Conservation (phyloP, 2,888 invertebrate genomes). For the Eristalinus aeneus region DNA sequence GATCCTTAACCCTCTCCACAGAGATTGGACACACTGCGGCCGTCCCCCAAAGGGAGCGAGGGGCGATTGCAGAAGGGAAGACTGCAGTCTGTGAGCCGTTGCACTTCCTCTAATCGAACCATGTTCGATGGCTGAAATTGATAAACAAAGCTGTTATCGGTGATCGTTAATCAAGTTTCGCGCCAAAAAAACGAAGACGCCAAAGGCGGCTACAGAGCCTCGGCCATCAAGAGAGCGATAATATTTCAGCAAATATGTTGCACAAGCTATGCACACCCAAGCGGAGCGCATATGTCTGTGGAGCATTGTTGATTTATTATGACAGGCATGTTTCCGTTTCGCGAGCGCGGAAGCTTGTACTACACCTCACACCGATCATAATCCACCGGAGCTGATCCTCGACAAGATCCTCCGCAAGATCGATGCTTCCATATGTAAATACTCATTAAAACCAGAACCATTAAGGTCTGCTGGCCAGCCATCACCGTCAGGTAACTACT, state of each 20-base stretch:
- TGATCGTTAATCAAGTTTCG: slow-evolving; percentile 61
- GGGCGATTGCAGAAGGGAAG: background rate
- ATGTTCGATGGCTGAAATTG: slow-evolving; percentile 65
- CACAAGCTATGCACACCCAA: background rate
- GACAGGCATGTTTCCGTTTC: slow-evolving; percentile 57
- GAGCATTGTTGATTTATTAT: slow-evolving; percentile 52
- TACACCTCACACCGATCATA: slow-evolving; percentile 42
- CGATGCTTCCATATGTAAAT: slow-evolving; percentile 51
- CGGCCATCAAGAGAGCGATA: slow-evolving; percentile 7
- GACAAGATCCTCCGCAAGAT: background rate
- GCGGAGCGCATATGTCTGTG: background rate
- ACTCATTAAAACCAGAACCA: slow-evolving; percentile 53
- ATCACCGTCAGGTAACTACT: slow-evolving; percentile 37
- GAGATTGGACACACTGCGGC: slow-evolving; percentile 32
- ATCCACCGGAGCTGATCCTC: slow-evolving; percentile 2
- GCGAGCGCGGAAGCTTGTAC: slow-evolving; percentile 36
- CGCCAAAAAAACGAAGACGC: slow-evolving; percentile 3
- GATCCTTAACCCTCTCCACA: slow-evolving; percentile 64
- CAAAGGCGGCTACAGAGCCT: background rate
- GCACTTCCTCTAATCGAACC: slow-evolving; percentile 59
- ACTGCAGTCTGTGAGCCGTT: slow-evolving; percentile 9
- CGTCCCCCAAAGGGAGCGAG: background rate
- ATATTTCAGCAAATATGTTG: slow-evolving; percentile 39
- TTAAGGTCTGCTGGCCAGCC: slow-evolving; percentile 38
- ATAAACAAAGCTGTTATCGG: slow-evolving; percentile 66